phyloP scores from a whole-genome alignment of 92 coral and sea anemone species.

The Desmophyllum pertusum region DNA sequence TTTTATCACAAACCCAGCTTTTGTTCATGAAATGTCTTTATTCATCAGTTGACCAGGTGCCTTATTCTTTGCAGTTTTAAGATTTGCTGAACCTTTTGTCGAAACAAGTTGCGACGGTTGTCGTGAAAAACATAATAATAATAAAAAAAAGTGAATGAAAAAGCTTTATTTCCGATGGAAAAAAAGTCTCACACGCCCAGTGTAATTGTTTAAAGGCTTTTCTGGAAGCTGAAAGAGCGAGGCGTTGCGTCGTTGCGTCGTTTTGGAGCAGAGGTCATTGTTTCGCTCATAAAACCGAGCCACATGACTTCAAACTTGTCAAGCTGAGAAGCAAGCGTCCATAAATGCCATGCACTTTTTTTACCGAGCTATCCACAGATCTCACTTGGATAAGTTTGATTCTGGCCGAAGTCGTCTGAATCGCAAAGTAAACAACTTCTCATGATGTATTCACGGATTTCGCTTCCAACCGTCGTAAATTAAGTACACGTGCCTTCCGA shows the following conservation, averaged over 20 bases:
- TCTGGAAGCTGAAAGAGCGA: not conserved
- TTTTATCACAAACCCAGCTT: conserved; percentile 3
- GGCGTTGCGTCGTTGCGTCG: conserved; percentile 30
- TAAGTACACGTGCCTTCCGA: conserved; percentile 37
- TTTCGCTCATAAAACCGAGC: not conserved
- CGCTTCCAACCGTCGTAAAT: not conserved
- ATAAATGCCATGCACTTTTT: not conserved
- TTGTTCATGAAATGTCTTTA: conserved; percentile 14
- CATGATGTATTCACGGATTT: not conserved
- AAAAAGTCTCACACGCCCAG: not conserved
- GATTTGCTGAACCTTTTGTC: conserved; percentile 20
- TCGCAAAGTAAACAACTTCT: not conserved
- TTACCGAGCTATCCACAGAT: not conserved
- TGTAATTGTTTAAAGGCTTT: not conserved
- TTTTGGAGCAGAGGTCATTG: not conserved
- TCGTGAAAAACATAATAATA: not conserved
- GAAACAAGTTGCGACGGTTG: not conserved
- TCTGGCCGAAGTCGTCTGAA: not conserved
- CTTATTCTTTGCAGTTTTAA: not conserved
- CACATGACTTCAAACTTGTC: conserved; percentile 23
- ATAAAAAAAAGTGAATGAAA: not conserved
- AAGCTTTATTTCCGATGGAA: not conserved
- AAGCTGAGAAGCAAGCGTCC: conserved; percentile 13
- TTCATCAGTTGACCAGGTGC: conserved; percentile 41
- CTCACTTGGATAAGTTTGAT: not conserved